These are phyloP conservation scores for Amiota mariae DNA, from an alignment of 2,888 invertebrate genomes.

Conservation along the genomic window DNA sequence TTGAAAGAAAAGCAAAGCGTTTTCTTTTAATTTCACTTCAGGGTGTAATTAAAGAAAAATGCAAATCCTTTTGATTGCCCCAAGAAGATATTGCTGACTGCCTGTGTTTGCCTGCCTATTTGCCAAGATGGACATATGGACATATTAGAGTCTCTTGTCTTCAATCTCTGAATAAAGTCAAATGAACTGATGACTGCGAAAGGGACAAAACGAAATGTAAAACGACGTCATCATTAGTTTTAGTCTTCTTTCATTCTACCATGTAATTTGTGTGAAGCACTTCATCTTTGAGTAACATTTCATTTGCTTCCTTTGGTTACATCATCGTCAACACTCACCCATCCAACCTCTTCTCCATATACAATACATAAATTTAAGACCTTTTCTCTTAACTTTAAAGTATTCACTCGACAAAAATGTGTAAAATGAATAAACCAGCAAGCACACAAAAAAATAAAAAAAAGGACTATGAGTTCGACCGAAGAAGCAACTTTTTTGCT, in stretches of 20 bases:
- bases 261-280: conserved; percentile 1
- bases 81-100: not conserved
- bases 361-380: no score
- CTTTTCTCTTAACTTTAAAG: no score
- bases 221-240: not conserved
- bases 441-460: not conserved
- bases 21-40: conserved; percentile 62
- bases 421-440: not conserved
- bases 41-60: conserved; percentile 66
- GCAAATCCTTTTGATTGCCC: conserved; percentile 58
- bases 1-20: not conserved
- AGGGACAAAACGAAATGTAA: not conserved
- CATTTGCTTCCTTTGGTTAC: not conserved
- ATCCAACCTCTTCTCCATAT: no score
- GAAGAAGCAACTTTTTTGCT: not conserved
- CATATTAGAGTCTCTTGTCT: not conserved
- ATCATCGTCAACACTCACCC: no score
- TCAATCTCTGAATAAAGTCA: conserved; percentile 16
- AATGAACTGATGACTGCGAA: conserved; percentile 1
- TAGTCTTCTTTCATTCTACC: not conserved
- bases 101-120: not conserved
- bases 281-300: no score
- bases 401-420: no score
- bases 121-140: no score
- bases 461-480: not conserved